Evolutionary conservation across 92 coral and sea anemone species (phyloP).

Genomic region (Montipora capitata): DNA sequence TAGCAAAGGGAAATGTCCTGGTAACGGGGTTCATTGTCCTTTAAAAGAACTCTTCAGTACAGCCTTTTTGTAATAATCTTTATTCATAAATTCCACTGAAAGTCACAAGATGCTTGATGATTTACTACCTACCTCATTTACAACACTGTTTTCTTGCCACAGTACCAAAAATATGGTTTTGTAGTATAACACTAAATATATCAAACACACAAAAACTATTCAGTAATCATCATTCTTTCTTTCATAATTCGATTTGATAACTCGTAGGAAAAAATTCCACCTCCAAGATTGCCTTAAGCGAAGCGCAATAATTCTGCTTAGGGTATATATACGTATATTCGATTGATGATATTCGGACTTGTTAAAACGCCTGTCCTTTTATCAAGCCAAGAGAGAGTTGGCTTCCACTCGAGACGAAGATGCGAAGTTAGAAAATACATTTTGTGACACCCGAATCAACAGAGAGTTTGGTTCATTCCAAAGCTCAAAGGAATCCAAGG

Average conservation of each 20-base stretch:
- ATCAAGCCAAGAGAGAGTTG: no score
- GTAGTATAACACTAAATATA: neutral
- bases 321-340: no score
- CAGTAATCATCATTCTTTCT: neutral
- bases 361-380: neutral
- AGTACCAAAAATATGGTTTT: neutral
- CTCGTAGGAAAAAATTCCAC: neutral
- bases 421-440: no score
- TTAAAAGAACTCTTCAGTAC: neutral
- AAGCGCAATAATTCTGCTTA: neutral
- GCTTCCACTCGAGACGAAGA: no score
- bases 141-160: neutral
- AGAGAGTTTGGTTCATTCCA: no score
- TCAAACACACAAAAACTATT: neutral
- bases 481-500: no score
- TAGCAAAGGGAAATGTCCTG: no score
- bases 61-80: neutral
- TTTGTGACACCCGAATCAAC: no score
- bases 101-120: neutral
- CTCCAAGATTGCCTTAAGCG: neutral
- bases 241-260: slow-evolving; percentile 2
- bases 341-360: neutral
- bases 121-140: neutral
- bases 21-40: no score
- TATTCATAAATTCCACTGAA: neutral